Percentiles rank a stretch among this genome's conserved stretches.
Conservation (phyloP, 2,888 invertebrate genomes). For the Oscheius onirici region DNA sequence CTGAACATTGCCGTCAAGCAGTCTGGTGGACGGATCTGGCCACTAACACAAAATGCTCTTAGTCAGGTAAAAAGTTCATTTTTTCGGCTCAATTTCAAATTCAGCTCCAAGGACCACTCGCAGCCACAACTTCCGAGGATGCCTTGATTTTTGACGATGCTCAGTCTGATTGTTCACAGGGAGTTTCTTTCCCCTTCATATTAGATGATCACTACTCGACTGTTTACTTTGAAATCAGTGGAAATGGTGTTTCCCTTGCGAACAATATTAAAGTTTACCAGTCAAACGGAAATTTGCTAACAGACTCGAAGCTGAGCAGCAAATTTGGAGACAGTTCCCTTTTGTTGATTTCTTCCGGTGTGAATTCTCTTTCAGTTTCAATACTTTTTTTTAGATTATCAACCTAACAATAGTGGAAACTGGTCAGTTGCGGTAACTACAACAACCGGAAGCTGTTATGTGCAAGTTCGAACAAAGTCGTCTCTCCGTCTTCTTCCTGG, state of each 20-base stretch:
- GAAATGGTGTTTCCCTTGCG: not conserved
- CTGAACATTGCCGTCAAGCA: constrained; percentile 33
- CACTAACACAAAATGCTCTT: constrained; percentile 27
- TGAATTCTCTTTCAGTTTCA: not conserved
- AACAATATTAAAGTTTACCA: no score
- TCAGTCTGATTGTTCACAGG: constrained; percentile 4
- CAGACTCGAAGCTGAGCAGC: no score
- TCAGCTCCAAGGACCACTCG: not conserved
- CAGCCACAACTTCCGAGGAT: constrained; percentile 35
- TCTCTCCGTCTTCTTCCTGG: constrained; percentile 42
- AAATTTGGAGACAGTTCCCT: not conserved
- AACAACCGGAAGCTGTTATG: constrained; percentile 2
- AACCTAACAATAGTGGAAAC: constrained; percentile 4
- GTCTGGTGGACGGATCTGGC: constrained; percentile 50
- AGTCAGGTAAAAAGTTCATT: constrained; percentile 8
- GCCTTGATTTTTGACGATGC: constrained; percentile 44
- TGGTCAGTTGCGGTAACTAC: constrained; percentile 15
- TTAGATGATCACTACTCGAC: not conserved
- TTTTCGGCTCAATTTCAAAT: not conserved
- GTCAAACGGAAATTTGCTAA: no score
- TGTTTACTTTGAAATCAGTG: not conserved
- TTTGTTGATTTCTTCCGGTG: not conserved
- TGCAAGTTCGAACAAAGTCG: constrained; percentile 41
- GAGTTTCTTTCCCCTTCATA: not conserved
- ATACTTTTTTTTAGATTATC: not conserved